Evolutionary conservation across 1,140 invertebrate species (phyloP), one percentile per base, ranked within the genome.

Genomic region (Drosophila aff.): DNA sequence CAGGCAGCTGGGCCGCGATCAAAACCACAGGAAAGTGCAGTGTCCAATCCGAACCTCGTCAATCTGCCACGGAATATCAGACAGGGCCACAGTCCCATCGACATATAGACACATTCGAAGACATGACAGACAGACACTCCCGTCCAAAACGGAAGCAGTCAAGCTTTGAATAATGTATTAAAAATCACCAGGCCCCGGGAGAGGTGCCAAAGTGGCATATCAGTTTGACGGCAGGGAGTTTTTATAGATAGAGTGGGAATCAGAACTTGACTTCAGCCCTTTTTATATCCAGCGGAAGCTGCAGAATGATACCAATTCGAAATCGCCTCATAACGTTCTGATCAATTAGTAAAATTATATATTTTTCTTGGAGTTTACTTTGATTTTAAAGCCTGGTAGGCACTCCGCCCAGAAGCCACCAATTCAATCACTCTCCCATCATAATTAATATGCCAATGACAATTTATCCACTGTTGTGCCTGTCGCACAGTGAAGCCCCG

Each of bases 161-260:
- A 75, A 63, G 85, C 84, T 89, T 90, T 89, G 84, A 89, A 89
- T 90, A 89, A 89, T 89, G 81, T 89, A 89, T 89, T 78, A 89
- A 84, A 76, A 90, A 46, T 79, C 73, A 67, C 44, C 73, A 43
- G 26, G 44, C 23, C 41, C 55, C 36, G 65, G 31, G 61, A 61
- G 52, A 60, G 67, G 40, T 72, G 81, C 73, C 53, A 90, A 90
- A 89, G 66, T 81, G 77, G 84, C 85, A 89, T 89, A 76, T 90
- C 78, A 89, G 89, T 90, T 78, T 57, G 55, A 36, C 18, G 4
- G 18, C 28, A 21, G 13, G 4, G 36, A 23, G 21, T 40, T 58
- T 43, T 40, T 36, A 47, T 50, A 23, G 18, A 41, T 26, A 31
- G 40, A 46, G 43, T 36, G 16, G 55, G 26, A n/a, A 61, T 38